Percentiles rank a stretch among this genome's conserved stretches.
phyloP scores from a whole-genome alignment of 2,113 vertebrate genomes.

The Mesembrinibis cayennensis region DNA sequence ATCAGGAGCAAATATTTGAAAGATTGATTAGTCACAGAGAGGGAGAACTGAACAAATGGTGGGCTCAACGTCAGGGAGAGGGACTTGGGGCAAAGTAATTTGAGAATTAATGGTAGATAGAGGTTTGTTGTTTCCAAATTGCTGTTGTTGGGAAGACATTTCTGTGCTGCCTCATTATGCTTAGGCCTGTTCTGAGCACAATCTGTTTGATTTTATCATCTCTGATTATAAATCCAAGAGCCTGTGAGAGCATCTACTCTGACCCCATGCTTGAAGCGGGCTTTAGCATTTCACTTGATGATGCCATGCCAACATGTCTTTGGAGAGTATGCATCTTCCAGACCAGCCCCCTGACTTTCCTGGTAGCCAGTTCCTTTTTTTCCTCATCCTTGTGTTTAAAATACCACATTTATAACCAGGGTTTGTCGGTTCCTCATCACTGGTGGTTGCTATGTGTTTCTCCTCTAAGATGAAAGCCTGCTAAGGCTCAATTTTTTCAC shows the following conservation, averaged over 20 bases:
- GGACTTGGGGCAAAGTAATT: neutral
- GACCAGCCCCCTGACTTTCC: neutral
- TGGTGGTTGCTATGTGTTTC: conserved; percentile 20
- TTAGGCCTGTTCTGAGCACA: neutral
- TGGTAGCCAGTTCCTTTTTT: neutral
- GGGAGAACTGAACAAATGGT: neutral
- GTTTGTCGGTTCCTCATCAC: neutral
- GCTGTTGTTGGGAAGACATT: neutral
- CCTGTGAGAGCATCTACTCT: neutral
- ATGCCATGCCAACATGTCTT: neutral
- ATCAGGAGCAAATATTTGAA: neutral
- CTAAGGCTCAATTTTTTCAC: neutral
- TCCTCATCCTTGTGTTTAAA: neutral
- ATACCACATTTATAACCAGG: neutral
- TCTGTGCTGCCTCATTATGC: neutral
- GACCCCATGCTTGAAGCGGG: neutral
- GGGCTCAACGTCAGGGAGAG: neutral
- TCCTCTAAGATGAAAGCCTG: neutral
- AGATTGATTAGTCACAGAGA: neutral
- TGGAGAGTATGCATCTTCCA: neutral
- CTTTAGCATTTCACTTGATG: neutral
- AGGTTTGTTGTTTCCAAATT: neutral
- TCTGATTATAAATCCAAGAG: neutral
- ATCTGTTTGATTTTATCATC: neutral
- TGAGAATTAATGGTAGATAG: neutral